Conservation (phyloP, 2,113 vertebrate species). For the Poecile atricapillus region DNA sequence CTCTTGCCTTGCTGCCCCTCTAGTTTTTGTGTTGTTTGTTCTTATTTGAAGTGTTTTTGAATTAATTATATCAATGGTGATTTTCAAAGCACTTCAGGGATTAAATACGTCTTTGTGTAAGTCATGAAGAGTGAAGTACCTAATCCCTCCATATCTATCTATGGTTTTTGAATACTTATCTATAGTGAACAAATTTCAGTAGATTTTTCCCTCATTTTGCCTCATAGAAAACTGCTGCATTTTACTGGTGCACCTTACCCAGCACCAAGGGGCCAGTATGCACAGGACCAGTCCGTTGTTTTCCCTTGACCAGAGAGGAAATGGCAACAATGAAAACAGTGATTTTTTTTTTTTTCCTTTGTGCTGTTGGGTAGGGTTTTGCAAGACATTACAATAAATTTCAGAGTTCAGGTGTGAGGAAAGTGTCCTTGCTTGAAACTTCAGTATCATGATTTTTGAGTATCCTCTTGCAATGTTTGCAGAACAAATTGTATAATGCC, state of each 20-base stretch:
- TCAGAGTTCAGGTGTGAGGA: not conserved
- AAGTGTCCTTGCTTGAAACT: not conserved
- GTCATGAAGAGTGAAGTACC: not conserved
- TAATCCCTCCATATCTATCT: not conserved
- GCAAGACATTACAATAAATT: not conserved
- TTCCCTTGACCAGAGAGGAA: not conserved
- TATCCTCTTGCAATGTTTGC: not conserved
- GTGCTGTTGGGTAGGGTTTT: not conserved
- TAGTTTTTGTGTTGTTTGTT: not conserved
- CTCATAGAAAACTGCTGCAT: not conserved
- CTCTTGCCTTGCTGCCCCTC: not conserved
- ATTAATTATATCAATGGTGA: not conserved
- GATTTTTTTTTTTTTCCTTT: not conserved
- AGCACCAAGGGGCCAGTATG: not conserved
- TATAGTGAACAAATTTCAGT: not conserved
- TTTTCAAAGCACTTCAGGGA: not conserved
- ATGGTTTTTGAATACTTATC: not conserved
- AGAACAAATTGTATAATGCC: not conserved
- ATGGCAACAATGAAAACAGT: not conserved
- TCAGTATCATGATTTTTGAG: not conserved
- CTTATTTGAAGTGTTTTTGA: not conserved
- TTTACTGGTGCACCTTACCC: not conserved
- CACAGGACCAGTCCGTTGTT: not conserved
- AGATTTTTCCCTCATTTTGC: not conserved
- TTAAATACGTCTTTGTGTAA: not conserved